Base-by-base conservation (phyloP, 2,113 vertebrate genomes). In the Cygnus buccinator region DNA sequence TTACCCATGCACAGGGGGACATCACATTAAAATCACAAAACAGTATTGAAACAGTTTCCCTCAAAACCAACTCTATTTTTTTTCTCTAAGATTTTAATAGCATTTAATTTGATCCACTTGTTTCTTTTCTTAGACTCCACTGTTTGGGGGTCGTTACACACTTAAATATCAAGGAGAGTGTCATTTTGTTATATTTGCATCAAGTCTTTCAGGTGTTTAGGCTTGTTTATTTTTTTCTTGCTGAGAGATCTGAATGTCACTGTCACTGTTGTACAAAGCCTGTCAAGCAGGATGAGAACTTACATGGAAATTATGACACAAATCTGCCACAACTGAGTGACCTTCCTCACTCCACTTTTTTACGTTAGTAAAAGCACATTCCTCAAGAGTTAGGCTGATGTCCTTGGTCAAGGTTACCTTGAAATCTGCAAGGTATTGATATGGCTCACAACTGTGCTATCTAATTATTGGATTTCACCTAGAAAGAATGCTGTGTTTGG, bases 261-360 rank as follows among this genome's bases (percentile, higher is more conserved):
- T 72, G 65, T 71, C 15, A 11, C 52, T 75, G 66, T 76, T 78
- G 74, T 62, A 91, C 81, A 95, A 89, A 94, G 84, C 61, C 81
- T 89, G 70, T 82, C 94, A 85, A 89, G 83, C 71, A 84, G 80
- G 73, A 63, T 90, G 92, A 75, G 57, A 90, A 85, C 50, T 29
- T 78, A 73, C 93, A 87, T 84, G 73, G 76, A 90, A 94, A 81
- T 81, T 65, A 78, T 77, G 86, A 84, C 89, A 94, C 65, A 87
- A 87, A 89, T 87, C 84, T 94, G 73, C 43, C 73, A 75, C 46
- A 89, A 68, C 52, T 75, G 65, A 94, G 33, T 57, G 59, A 78
- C 79, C 71, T 31, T 50, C 50, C 35, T 48, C 16, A 10, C 33
- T 43, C 75, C 8, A 29, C 41, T 66, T 79, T 54, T 73, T 76